Base-by-base conservation (phyloP, 1,140 invertebrate genomes). In the Philotrypesis tridentata region DNA sequence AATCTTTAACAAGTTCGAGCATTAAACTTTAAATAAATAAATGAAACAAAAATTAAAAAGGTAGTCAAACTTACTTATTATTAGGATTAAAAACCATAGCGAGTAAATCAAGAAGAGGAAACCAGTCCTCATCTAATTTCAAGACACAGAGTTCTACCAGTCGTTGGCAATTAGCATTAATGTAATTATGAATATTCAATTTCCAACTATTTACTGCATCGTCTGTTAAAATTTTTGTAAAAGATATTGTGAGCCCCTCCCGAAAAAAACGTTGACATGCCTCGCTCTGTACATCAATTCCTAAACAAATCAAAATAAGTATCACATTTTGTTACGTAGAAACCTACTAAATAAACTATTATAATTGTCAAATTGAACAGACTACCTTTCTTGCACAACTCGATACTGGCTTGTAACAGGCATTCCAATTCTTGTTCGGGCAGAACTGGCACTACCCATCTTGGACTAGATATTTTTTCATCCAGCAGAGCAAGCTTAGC, bases 131-230 rank as follows among this genome's bases (percentile, higher is more conserved):
- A 82, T 95, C 94, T 89, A 99, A 93, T 91, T 98, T 98, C 27
- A 95, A 91, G 79, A 98, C 97, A 93, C 97, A 97, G 84, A 99
- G 92, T 92, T 98, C 97, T 74, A 99, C 95, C 76, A 99, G 93
- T 89, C 96, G 96, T 89, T 97, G 95, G 90, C 97, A 98, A 88
- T 99, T 99, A 85, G 96, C 95, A 87, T 97, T 94, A 86, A 99
- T 99, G 92, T 97, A 98, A 90, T 96, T 96, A 91, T 99, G 98
- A 88, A 99, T 99, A 91, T 99, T 98, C 88, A 95, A 94, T 92
- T 99, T 99, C 98, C 98, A 99, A 88, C 97, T 98, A 88, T 96
- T 97, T 48, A 99, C 98, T 70, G 98, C 98, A 90, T 99, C 98
- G 92, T 99, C 98, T n/a, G 98, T 99, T 86, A 99, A 93, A 89